phyloP scores from a whole-genome alignment of 2,797 vertebrate species.

The Phoebastria nigripes region DNA sequence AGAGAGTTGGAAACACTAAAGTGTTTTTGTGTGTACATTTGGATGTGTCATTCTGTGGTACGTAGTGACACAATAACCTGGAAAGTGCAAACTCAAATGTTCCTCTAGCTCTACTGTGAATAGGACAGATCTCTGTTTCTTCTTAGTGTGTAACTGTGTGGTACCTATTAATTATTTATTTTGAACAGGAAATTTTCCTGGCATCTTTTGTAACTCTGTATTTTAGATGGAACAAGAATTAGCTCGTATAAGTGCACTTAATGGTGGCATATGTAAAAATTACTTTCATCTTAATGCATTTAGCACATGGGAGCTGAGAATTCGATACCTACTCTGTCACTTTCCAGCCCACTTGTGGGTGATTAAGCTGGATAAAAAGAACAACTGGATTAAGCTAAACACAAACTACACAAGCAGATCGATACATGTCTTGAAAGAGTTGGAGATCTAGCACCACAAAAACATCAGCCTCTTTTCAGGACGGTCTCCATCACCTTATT shows the following conservation, averaged over 20 bases:
- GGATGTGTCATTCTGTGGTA: neutral
- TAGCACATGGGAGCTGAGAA: constrained; percentile 10
- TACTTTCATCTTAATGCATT: constrained; percentile 35
- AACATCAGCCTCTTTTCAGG: neutral
- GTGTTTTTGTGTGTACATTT: neutral
- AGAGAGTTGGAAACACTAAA: neutral
- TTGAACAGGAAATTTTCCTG: neutral
- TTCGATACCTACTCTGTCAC: neutral
- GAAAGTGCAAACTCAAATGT: neutral
- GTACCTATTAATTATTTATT: neutral
- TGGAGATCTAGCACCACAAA: neutral
- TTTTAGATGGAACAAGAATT: neutral
- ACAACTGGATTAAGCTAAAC: neutral
- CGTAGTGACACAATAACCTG: neutral
- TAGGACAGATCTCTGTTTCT: neutral
- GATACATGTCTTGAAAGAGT: neutral
- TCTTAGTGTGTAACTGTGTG: neutral
- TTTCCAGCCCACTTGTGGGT: constrained; percentile 7
- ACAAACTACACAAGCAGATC: neutral
- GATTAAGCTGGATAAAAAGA: neutral
- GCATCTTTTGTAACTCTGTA: neutral
- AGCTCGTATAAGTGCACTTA: neutral
- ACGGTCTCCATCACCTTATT: accelerated
- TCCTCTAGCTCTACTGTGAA: neutral
- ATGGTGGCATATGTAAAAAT: constrained; percentile 18